These are phyloP conservation scores for Eledona agricola DNA, from an alignment of 2,888 invertebrate genomes.

Conservation along the genomic window DNA sequence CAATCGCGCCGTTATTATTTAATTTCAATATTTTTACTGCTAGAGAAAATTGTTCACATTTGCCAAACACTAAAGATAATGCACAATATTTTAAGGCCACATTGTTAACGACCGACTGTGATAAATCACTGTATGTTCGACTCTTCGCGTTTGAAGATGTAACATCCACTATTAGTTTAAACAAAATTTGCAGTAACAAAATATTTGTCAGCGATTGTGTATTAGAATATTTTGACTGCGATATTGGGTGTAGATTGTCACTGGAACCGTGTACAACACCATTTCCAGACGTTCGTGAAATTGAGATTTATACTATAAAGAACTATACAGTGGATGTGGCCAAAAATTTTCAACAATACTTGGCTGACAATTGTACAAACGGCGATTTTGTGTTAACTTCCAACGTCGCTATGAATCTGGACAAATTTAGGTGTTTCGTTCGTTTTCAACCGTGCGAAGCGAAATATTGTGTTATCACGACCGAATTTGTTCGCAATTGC, in stretches of 20 bases:
- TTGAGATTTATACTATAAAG: conserved; percentile 56
- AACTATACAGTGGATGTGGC: conserved; percentile 56
- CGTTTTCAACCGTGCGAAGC: conserved; percentile 62
- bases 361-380: conserved; percentile 64
- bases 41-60: conserved; percentile 49
- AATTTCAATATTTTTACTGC: conserved; percentile 60
- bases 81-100: conserved; percentile 43
- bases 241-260: conserved; percentile 67
- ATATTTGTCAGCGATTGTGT: conserved; percentile 67
- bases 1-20: too few species aligned
- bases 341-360: conserved; percentile 65
- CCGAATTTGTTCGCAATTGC: conserved; percentile 66
- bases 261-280: conserved; percentile 57
- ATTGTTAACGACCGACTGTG: conserved; percentile 41
- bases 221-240: conserved; percentile 66
- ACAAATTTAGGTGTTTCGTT: conserved; percentile 47
- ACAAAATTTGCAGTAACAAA: conserved; percentile 33
- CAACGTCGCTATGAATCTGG: conserved; percentile 63
- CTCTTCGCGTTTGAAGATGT: conserved; percentile 56
- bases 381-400: conserved; percentile 67
- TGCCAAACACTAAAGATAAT: conserved; percentile 30
- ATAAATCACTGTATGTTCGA: conserved; percentile 49
- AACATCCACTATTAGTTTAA: too few species aligned
- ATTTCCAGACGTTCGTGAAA: conserved; percentile 64
- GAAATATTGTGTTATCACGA: conserved; percentile 65